These are phyloP conservation scores for Salmo trutta DNA, from an alignment of 2,797 vertebrate genomes.

Conservation along the genomic window DNA sequence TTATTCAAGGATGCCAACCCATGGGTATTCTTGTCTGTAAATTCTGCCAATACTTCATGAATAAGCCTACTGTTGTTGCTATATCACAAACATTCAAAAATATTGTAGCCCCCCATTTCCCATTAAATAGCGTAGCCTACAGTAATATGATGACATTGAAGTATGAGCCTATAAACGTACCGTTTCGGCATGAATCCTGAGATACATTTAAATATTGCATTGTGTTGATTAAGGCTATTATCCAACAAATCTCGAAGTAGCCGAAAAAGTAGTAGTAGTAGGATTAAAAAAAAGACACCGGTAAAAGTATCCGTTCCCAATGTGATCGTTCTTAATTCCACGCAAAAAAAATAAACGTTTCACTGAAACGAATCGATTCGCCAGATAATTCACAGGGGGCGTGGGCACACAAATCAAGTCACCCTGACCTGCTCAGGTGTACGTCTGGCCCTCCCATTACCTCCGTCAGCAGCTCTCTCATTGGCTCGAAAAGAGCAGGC, in stretches of 20 bases:
- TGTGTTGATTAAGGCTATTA: constrained; percentile 5
- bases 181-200: constrained; percentile 61
- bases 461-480: neutral
- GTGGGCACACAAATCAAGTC: neutral
- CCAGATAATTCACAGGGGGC: neutral
- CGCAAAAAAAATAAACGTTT: neutral
- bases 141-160: neutral
- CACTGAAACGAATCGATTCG: neutral
- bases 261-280: neutral
- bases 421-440: neutral
- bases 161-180: constrained; percentile 45
- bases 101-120: too few species aligned
- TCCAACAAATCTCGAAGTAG: neutral
- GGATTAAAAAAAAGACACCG: neutral
- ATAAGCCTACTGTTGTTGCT: too few species aligned
- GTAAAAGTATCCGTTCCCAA: neutral
- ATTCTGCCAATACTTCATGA: too few species aligned
- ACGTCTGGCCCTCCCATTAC: neutral
- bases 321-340: neutral
- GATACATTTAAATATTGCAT: constrained; percentile 62
- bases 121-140: neutral
- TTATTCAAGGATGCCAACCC: too few species aligned
- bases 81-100: too few species aligned
- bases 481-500: too few species aligned
- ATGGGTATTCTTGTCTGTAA: too few species aligned